Evolutionary conservation across 1,140 invertebrate species (phyloP), one percentile per base, ranked within the genome.

Genomic region (Halotydeus destructor): DNA sequence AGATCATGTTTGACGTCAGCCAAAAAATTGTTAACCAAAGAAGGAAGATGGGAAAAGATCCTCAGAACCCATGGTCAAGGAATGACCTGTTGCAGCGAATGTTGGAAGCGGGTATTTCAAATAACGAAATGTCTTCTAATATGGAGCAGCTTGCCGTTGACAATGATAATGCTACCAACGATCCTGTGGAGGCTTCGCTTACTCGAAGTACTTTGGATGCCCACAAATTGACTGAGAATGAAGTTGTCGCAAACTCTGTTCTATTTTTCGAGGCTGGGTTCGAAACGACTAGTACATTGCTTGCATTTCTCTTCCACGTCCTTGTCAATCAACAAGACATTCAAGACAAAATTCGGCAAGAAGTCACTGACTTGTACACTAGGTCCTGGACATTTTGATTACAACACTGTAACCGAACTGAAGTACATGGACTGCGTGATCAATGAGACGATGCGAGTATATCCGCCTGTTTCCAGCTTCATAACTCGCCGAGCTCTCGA

Each of bases 301-400:
- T 52, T 12, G 25, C 34, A 43, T 47, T 54, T 3, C 35, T 62
- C 5, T 41, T 61, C 9, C 28, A 55, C 5, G 56, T 50, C 34
- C 38, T 49, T 30, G 48, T 51, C 56, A 68, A 72, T 41, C 72
- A 85, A 54, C 76, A 76, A 33, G 69, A 82, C 14, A 52, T 65
- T 24, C 65, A 68, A 47, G 39, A 51, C 14, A 59, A 57, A 41
- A 41, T 63, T n/a, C 60, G 61, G 23, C 48, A 58, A 21, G 65
- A 67, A 48, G 25, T 67, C 18, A 57, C 24, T 5, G 24, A 46
- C 11, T 6, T 38, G 6, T 25, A 46, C 18, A n/a, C 34, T 26
- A 35, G 49, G 33, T 22, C 2, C 21, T 14, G 41, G 28, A 5
- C 18, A 45, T 25, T 31, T 30, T 16, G 18, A 14, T 11, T 43